Evolutionary conservation across 1,140 invertebrate genomes (phyloP).

Genomic region (Augochlora pura): DNA sequence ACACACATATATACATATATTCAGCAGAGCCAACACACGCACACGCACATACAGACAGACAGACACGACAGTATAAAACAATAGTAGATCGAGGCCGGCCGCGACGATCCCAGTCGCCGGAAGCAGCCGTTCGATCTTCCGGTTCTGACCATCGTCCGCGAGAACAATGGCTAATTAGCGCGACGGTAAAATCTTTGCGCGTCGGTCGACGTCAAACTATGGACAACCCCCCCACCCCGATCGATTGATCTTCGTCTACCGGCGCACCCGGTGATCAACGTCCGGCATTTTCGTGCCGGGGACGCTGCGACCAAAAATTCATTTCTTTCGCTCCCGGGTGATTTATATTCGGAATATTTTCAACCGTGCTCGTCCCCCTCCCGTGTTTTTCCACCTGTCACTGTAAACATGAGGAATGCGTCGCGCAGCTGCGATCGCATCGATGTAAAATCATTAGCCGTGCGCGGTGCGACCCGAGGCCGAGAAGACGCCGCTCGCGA

Average conservation of each 20-base stretch:
- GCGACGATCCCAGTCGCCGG: constrained; percentile 30
- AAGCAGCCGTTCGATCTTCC: neutral
- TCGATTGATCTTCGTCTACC: neutral
- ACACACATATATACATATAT: neutral
- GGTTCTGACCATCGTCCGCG: neutral
- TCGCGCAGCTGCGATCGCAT: too few species aligned
- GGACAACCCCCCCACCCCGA: too few species aligned
- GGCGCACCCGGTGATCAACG: too few species aligned
- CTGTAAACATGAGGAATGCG: too few species aligned
- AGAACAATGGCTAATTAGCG: constrained; percentile 34
- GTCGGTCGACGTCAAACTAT: neutral
- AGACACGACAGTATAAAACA: constrained; percentile 30
- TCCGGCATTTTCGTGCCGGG: neutral
- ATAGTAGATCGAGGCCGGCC: neutral
- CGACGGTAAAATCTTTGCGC: constrained; percentile 5
- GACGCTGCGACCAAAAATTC: neutral
- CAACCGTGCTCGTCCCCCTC: too few species aligned
- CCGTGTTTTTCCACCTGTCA: too few species aligned
- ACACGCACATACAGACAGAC: constrained; percentile 1
- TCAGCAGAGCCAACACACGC: too few species aligned
- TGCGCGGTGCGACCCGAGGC: too few species aligned
- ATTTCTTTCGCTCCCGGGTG: neutral
- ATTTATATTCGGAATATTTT: neutral
- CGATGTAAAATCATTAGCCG: too few species aligned
- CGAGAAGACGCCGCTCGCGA: too few species aligned